Percentiles rank a stretch among this genome's conserved stretches.
Evolutionary conservation across 2,888 invertebrate genomes (phyloP).

Genomic region (Leucozona laternaria): DNA sequence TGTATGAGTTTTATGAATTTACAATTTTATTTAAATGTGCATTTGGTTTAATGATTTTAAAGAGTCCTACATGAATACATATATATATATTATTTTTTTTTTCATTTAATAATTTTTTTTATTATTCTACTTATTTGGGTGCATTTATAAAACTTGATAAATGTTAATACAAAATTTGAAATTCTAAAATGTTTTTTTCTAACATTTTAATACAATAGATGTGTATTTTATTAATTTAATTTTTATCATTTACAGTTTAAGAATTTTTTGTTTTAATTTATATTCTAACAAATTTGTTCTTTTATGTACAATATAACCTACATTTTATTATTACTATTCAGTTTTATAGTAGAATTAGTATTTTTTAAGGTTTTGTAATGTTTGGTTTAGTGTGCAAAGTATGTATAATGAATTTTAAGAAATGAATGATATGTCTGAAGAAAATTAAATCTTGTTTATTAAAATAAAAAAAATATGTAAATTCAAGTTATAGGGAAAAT

Average conservation of each 20-base stretch:
- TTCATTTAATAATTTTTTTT: neutral
- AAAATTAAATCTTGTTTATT: neutral
- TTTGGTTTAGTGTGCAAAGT: neutral
- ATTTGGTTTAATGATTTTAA: slow-evolving; percentile 1
- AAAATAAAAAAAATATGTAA: no score
- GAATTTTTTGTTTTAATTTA: neutral
- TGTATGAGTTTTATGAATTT: slow-evolving; percentile 25
- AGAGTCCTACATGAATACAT: neutral
- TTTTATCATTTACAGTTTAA: neutral
- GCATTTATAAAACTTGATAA: slow-evolving; percentile 15
- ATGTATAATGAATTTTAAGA: neutral
- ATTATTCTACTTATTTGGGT: neutral
- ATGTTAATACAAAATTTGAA: neutral
- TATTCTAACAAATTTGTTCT: neutral
- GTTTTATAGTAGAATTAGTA: neutral
- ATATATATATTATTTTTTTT: no score
- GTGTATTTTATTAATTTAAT: neutral
- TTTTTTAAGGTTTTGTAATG: neutral
- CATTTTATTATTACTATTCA: neutral
- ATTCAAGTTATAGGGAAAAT: no score
- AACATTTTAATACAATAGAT: neutral
- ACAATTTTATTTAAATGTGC: slow-evolving; percentile 23
- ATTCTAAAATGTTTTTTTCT: slow-evolving; percentile 3
- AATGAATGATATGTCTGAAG: neutral
- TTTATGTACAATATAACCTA: slow-evolving; percentile 19